These are phyloP conservation scores for Elmis aenea DNA, from an alignment of 2,888 invertebrate species.

Conservation along the genomic window DNA sequence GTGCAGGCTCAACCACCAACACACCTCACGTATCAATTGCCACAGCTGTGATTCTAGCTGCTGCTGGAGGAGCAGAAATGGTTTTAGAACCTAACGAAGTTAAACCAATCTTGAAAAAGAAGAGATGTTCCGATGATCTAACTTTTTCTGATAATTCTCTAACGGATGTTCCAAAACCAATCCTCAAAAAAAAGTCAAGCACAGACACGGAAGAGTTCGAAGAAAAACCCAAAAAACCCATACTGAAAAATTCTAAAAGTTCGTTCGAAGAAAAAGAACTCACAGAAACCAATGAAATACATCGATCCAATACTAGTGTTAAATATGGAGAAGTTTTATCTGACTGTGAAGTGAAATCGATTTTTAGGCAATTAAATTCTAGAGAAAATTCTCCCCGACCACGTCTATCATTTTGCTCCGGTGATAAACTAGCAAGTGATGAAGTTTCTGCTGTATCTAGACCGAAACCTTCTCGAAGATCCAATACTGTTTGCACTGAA, in stretches of 20 bases:
- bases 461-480: constrained; percentile 27
- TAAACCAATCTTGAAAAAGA: constrained; percentile 78
- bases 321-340: constrained; percentile 33
- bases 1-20: constrained; percentile 53
- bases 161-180: constrained; percentile 62
- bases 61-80: constrained; percentile 54
- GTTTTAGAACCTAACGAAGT: constrained; percentile 48
- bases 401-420: constrained; percentile 59
- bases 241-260: constrained; percentile 69
- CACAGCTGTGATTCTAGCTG: constrained; percentile 61
- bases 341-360: constrained; percentile 57
- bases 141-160: constrained; percentile 16
- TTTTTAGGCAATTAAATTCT: constrained; percentile 59
- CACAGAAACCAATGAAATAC: constrained; percentile 1
- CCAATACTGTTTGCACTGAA: constrained; percentile 38
- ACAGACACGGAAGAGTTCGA: constrained; percentile 72
- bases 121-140: constrained; percentile 60
- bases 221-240: constrained; percentile 68
- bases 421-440: constrained; percentile 37
- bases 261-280: constrained; percentile 26
- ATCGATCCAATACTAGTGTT: constrained; percentile 5
- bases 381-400: constrained; percentile 60
- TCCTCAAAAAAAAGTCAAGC: constrained; percentile 81
- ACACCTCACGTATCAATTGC: constrained; percentile 65
- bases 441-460: constrained; percentile 18